phyloP scores from a whole-genome alignment of 2,797 vertebrate species.

The Cossypha heuglini region DNA sequence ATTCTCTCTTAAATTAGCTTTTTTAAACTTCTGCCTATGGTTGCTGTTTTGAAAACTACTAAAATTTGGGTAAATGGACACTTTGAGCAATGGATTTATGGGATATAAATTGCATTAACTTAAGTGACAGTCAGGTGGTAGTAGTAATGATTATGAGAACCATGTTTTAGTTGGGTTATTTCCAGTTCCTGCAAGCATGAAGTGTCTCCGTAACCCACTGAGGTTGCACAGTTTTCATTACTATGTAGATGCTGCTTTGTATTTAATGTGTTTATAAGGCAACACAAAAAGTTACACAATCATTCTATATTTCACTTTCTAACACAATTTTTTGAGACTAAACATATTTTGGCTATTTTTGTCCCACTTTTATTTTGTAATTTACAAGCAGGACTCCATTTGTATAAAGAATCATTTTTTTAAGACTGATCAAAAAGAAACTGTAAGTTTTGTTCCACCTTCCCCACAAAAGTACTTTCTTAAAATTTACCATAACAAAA shows the following conservation, averaged over 20 bases:
- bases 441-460: background rate
- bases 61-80: constrained; percentile 61
- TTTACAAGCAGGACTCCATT: background rate
- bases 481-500: background rate
- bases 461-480: background rate
- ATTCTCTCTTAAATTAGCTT: constrained; percentile 57
- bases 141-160: background rate
- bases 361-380: background rate
- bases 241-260: background rate
- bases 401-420: background rate
- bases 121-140: background rate
- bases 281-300: background rate
- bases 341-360: background rate
- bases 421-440: background rate
- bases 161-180: background rate
- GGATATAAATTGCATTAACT: constrained; percentile 60
- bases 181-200: background rate
- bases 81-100: constrained; percentile 81
- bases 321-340: background rate
- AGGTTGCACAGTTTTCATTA: background rate
- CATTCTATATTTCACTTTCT: background rate
- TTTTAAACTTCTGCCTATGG: constrained; percentile 65
- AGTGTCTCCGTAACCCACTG: background rate
- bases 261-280: background rate
- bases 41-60: constrained; percentile 66